Conservation (phyloP, 2,888 invertebrate genomes). For the Ornithoptera alexandrae region DNA sequence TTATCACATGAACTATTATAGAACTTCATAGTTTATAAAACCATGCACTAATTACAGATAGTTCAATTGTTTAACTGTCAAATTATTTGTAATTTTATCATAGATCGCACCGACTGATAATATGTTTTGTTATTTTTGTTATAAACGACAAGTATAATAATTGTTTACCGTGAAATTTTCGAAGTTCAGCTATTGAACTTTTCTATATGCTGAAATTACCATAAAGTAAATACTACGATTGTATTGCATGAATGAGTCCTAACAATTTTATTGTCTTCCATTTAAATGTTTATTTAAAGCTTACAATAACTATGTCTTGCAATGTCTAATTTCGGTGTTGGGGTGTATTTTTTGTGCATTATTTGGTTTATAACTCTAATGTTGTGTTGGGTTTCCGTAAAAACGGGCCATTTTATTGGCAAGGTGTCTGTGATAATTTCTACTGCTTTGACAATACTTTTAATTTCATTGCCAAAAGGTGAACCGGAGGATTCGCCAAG, state of each 20-base stretch:
- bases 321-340: conserved; percentile 81
- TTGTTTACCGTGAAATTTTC: background rate
- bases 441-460: conserved; percentile 77
- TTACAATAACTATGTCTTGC: conserved; percentile 14
- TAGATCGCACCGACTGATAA: background rate
- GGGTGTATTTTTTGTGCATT: conserved; percentile 82
- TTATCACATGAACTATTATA: too few species aligned
- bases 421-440: conserved; percentile 79
- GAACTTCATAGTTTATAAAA: too few species aligned
- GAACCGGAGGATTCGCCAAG: conserved; percentile 50
- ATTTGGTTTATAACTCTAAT: conserved; percentile 83
- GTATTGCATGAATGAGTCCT: conserved; percentile 20
- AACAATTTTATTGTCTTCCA: background rate
- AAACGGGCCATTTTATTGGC: conserved; percentile 83
- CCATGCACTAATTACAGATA: background rate
- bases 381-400: conserved; percentile 82
- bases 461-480: conserved; percentile 81
- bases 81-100: background rate
- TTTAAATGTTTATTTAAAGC: conserved; percentile 17
- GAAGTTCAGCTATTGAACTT: background rate
- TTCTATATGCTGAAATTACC: conserved; percentile 13
- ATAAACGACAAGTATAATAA: background rate
- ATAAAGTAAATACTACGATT: conserved; percentile 13
- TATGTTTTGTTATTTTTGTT: background rate
- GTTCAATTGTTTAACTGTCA: conserved; percentile 11